Conservation (phyloP, 2,797 vertebrate genomes). For the Acanthis flammea region DNA sequence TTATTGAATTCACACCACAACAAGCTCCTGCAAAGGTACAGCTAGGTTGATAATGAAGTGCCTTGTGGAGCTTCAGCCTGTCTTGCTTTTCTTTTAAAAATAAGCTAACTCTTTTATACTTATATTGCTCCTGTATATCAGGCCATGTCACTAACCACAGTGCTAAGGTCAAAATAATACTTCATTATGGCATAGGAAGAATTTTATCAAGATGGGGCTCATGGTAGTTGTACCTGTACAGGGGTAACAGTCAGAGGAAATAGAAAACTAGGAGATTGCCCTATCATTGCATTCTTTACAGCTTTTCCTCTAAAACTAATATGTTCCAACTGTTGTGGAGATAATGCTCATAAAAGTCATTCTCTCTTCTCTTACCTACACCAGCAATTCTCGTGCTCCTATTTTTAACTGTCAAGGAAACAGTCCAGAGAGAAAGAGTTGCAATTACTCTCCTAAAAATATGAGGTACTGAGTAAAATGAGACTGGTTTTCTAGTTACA, state of each 20-base stretch:
- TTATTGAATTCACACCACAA: neutral
- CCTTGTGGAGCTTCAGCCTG: neutral
- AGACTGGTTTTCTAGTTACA: neutral
- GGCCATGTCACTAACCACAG: neutral
- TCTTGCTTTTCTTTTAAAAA: neutral
- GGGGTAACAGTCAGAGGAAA: neutral
- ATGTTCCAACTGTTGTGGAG: neutral
- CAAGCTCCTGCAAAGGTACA: rapidly evolving
- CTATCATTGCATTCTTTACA: neutral
- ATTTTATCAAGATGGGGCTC: neutral
- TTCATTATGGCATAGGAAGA: neutral
- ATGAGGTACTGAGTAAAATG: neutral
- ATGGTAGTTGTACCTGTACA: neutral
- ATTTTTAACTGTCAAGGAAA: neutral
- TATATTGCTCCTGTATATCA: neutral
- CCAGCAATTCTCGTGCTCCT: neutral
- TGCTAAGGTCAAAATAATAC: neutral
- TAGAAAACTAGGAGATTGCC: neutral
- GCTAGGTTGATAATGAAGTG: neutral
- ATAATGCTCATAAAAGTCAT: neutral
- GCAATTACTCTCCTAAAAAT: neutral
- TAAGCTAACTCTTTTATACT: neutral
- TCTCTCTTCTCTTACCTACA: neutral
- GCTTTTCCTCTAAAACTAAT: neutral
- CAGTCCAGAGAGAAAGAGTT: neutral